Percentiles rank a stretch among this genome's conserved stretches.
These are phyloP conservation scores for Mystacornis crossleyi DNA, from an alignment of 2,113 vertebrate genomes.

Conservation along the genomic window DNA sequence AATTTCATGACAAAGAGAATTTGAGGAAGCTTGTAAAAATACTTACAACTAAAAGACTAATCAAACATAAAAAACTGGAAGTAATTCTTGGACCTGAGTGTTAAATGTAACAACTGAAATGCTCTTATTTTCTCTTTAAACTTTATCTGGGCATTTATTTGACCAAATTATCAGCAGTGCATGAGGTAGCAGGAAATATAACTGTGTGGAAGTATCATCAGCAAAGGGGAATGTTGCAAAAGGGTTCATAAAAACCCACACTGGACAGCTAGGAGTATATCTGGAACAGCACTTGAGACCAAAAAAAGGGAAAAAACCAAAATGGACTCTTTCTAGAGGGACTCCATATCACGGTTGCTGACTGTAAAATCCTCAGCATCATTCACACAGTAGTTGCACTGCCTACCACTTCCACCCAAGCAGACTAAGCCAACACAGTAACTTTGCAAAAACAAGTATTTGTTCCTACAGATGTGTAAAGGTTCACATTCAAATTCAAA, in stretches of 20 bases:
- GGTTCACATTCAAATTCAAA: background rate
- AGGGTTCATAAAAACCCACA: background rate
- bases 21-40: background rate
- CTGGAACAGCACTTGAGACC: background rate
- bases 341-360: background rate
- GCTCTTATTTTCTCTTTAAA: background rate
- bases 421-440: fast-evolving
- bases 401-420: background rate
- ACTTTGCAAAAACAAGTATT: background rate
- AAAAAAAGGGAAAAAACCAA: background rate
- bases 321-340: background rate
- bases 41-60: background rate
- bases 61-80: background rate
- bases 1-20: background rate
- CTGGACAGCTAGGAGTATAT: background rate
- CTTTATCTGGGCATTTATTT: background rate
- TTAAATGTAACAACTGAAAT: background rate
- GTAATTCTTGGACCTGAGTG: background rate
- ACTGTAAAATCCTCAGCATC: background rate
- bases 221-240: background rate
- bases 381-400: background rate
- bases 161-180: background rate
- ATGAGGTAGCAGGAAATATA: background rate
- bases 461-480: background rate
- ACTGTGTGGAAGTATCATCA: background rate